phyloP scores from a whole-genome alignment of 2,113 vertebrate species.

The Caracal caracal region DNA sequence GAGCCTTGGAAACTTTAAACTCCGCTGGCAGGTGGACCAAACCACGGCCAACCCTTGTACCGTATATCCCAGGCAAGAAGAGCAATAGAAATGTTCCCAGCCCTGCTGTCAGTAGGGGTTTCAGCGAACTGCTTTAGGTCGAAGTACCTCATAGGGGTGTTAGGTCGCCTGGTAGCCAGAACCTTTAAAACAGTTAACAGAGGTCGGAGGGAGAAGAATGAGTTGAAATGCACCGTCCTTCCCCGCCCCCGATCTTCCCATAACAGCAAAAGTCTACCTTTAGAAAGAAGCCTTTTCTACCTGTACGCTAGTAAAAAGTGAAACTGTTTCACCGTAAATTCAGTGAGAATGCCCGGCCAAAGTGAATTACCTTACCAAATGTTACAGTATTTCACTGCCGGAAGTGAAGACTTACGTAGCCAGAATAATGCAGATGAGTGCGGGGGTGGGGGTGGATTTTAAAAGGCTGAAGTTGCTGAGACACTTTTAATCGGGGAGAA shows the following conservation, averaged over 20 bases:
- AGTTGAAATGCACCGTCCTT: neutral
- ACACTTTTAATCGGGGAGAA: neutral
- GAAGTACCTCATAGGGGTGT: neutral
- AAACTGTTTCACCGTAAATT: neutral
- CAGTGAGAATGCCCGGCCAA: neutral
- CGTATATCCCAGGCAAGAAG: slow-evolving; percentile 77
- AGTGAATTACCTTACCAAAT: neutral
- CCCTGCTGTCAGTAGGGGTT: neutral
- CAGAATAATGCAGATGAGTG: neutral
- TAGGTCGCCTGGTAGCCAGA: neutral
- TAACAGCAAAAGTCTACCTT: neutral
- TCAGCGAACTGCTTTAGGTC: neutral
- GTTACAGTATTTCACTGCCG: neutral
- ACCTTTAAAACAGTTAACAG: neutral
- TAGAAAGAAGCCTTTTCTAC: neutral
- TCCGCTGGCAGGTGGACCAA: slow-evolving; percentile 84
- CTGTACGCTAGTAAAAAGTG: neutral
- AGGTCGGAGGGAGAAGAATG: neutral
- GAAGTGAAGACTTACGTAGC: slow-evolving; percentile 9
- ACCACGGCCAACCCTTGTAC: slow-evolving; percentile 82
- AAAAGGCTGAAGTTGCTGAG: neutral
- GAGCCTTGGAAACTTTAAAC: slow-evolving; percentile 85
- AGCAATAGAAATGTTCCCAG: neutral
- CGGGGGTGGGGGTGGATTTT: neutral
- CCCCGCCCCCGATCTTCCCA: neutral